These are phyloP conservation scores for Diuraphis noxia DNA, from an alignment of 1,140 invertebrate species.

Conservation along the genomic window DNA sequence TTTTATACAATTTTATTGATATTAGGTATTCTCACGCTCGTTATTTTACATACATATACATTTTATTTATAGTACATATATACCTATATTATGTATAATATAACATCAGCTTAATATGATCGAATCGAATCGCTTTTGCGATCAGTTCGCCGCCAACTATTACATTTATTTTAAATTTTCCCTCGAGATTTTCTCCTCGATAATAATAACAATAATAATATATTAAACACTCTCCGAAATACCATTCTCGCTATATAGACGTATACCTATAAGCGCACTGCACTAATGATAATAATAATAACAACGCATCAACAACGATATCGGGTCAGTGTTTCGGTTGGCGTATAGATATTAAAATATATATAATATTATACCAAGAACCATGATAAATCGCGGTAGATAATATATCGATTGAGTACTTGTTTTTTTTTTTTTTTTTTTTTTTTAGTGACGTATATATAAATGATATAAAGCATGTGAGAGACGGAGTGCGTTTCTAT, in stretches of 20 bases:
- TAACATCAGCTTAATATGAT: no score
- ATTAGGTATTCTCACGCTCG: background rate
- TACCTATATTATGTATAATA: background rate
- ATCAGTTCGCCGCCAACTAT: background rate
- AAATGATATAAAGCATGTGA: background rate
- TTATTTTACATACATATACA: background rate
- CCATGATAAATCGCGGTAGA: background rate
- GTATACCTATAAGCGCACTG: background rate
- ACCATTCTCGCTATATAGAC: background rate
- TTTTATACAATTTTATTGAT: background rate
- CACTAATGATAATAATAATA: background rate
- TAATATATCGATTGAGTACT: background rate
- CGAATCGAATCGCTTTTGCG: background rate
- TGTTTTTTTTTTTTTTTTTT: no score
- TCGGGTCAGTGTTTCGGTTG: background rate
- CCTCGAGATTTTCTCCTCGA: background rate
- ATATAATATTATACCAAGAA: background rate
- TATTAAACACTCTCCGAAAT: constrained; percentile 2
- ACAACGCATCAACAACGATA: background rate
- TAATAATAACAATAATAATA: background rate
- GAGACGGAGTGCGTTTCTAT: background rate
- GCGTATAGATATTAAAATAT: no score
- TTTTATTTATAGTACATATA: background rate
- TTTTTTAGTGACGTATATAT: background rate
- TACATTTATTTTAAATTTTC: background rate